phyloP scores from a whole-genome alignment of 2,113 vertebrate genomes.

The Strix aluco region DNA sequence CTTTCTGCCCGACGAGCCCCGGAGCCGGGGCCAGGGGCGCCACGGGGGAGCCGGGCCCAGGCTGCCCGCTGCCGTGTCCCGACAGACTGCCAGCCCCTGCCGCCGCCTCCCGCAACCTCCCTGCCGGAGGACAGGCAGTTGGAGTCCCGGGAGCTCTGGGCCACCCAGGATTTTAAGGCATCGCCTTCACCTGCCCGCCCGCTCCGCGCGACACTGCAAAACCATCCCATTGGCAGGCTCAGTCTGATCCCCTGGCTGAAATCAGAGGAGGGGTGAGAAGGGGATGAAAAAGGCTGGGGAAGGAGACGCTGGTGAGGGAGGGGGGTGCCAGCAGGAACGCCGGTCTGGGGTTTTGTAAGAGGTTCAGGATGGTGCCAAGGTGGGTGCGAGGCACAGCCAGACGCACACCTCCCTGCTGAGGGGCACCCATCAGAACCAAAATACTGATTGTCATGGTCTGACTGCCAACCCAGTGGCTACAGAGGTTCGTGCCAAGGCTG shows the following conservation, averaged over 20 bases:
- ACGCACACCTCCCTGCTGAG: rapidly evolving
- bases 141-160: neutral
- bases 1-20: neutral
- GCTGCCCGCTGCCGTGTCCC: too few species aligned
- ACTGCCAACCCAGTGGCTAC: neutral
- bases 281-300: neutral
- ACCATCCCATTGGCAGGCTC: rapidly evolving
- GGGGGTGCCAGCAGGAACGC: neutral
- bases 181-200: rapidly evolving
- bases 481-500: neutral
- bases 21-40: too few species aligned
- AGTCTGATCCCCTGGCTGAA: neutral
- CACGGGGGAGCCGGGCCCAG: too few species aligned
- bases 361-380: neutral
- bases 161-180: neutral
- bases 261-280: neutral
- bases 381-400: rapidly evolving
- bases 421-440: too few species aligned
- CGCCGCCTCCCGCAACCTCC: rapidly evolving
- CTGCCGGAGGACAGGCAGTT: neutral
- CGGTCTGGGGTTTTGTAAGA: neutral
- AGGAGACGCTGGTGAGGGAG: neutral
- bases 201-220: neutral
- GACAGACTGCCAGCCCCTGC: neutral
- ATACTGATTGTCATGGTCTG: neutral